A percentile compares a stretch with the other conserved stretches of the same genome.
Evolutionary conservation across 2,888 invertebrate species (phyloP).

Genomic region (Troides helena): DNA sequence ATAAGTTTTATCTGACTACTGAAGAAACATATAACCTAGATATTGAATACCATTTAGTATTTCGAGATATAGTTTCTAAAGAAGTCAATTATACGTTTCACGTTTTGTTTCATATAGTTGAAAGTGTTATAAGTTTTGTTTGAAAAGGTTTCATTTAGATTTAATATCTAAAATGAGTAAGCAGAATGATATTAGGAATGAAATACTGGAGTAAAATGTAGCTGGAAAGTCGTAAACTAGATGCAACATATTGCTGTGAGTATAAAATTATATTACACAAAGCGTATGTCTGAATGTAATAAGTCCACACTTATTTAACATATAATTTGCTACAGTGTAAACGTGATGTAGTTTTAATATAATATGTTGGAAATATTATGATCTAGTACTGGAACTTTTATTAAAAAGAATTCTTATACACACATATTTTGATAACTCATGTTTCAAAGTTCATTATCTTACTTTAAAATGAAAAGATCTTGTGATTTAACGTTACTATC

Average conservation of each 20-base stretch:
- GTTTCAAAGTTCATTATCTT: too few species aligned
- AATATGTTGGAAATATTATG: background rate
- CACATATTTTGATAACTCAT: too few species aligned
- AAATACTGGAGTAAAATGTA: background rate
- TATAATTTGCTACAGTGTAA: background rate
- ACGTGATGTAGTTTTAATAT: background rate
- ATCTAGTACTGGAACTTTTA: background rate
- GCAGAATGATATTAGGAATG: background rate
- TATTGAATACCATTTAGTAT: too few species aligned
- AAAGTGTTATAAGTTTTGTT: background rate
- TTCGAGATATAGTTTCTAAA: background rate
- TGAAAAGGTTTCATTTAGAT: background rate
- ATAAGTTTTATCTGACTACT: too few species aligned
- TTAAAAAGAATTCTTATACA: too few species aligned
- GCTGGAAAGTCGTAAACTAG: slow-evolving; percentile 4
- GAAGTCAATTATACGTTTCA: background rate
- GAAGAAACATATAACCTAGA: too few species aligned
- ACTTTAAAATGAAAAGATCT: too few species aligned
- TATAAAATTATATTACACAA: slow-evolving; percentile 3
- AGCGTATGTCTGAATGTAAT: slow-evolving; percentile 2
- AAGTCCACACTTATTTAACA: slow-evolving; percentile 1
- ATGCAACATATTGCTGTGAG: background rate
- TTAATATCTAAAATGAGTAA: background rate
- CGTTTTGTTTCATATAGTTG: background rate
- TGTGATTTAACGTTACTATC: too few species aligned